A percentile compares a stretch with the other conserved stretches of the same genome.
phyloP scores from a whole-genome alignment of 92 coral and sea anemone genomes.

The Phymanthus crucifer region DNA sequence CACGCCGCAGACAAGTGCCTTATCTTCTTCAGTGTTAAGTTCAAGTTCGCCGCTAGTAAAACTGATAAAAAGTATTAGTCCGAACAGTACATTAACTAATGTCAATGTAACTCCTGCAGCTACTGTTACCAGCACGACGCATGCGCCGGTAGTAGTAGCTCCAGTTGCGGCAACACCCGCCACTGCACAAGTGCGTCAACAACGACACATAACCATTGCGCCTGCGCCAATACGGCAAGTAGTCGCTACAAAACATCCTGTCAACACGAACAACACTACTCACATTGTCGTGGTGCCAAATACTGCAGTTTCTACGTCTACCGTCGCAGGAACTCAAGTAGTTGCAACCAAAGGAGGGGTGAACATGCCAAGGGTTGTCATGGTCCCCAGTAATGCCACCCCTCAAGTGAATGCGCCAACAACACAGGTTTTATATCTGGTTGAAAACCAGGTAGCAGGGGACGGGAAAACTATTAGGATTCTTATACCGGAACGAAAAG shows the following conservation, averaged over 20 bases:
- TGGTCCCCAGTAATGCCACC: slow-evolving; percentile 10
- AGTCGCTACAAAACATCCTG: neutral
- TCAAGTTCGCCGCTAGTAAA: slow-evolving; percentile 2
- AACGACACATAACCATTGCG: slow-evolving; percentile 26
- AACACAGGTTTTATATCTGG: slow-evolving; percentile 31
- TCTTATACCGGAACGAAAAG: slow-evolving; percentile 26
- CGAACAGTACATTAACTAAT: neutral
- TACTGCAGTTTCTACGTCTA: neutral
- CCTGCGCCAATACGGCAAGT: slow-evolving; percentile 23
- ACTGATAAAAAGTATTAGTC: slow-evolving; percentile 2
- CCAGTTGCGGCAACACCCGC: neutral
- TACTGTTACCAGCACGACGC: slow-evolving; percentile 5
- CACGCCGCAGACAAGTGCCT: neutral
- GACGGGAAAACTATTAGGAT: slow-evolving; percentile 32
- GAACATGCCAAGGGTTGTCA: slow-evolving; percentile 24
- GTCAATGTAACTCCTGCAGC: slow-evolving; percentile 3
- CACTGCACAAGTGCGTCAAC: neutral
- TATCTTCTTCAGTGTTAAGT: neutral
- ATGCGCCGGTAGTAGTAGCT: neutral
- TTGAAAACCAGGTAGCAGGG: slow-evolving; percentile 19
- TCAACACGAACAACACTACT: neutral
- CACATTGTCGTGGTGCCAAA: slow-evolving; percentile 5
- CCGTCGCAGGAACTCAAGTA: neutral
- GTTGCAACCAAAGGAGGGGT: neutral
- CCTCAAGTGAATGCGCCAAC: slow-evolving; percentile 4